These are phyloP conservation scores for Mus minutoides DNA, from an alignment of 2,797 vertebrate genomes.

Conservation along the genomic window DNA sequence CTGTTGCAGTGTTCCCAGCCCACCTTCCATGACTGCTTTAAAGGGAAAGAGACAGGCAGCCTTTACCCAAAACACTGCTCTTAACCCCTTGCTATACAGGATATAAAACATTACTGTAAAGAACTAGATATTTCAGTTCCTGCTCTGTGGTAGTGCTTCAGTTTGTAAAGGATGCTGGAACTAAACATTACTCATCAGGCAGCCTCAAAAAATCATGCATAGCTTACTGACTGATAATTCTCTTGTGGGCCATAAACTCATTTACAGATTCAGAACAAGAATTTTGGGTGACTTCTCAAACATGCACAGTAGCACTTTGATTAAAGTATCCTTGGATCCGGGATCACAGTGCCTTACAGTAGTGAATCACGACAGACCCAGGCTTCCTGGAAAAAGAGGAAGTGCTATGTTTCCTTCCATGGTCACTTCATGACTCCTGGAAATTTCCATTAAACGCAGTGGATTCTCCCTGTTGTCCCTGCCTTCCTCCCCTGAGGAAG, in stretches of 20 bases:
- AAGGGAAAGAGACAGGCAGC: not conserved
- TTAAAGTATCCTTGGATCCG: not conserved
- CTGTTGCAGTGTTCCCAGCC: not conserved
- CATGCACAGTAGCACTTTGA: not conserved
- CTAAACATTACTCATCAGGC: conserved; percentile 20
- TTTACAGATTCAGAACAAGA: not conserved
- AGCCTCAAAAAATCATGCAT: not conserved
- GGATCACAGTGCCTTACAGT: not conserved
- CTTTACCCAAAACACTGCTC: not conserved
- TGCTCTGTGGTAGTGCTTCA: conserved; percentile 8
- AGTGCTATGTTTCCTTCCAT: not conserved
- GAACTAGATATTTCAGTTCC: conserved; percentile 14
- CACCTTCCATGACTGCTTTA: not conserved
- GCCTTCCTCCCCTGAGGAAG: not conserved
- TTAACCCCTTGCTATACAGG: conserved; percentile 23
- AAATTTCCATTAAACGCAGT: not conserved
- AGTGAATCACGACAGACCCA: accelerated
- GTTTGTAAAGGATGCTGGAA: conserved; percentile 20
- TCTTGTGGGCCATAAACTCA: not conserved
- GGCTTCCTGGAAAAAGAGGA: not conserved
- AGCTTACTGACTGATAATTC: not conserved
- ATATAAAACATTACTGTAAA: conserved; percentile 57
- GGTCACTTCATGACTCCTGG: not conserved
- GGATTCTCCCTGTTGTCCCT: not conserved
- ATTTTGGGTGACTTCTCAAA: not conserved